These are phyloP conservation scores for Scolopax bukidnonensis DNA, from an alignment of 2,797 vertebrate genomes.

Conservation along the genomic window DNA sequence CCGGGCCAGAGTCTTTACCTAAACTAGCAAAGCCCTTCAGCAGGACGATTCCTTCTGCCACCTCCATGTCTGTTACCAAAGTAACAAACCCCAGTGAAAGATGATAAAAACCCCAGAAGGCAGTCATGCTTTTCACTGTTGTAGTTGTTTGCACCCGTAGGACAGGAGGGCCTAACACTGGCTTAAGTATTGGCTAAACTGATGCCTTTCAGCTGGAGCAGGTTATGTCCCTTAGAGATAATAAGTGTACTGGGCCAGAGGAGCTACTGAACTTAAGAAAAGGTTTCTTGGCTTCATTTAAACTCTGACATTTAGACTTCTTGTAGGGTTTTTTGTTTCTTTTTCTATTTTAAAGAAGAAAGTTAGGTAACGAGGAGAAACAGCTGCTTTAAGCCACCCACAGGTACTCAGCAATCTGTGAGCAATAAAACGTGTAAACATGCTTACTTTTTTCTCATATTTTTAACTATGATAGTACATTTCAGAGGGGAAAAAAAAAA, in stretches of 20 bases:
- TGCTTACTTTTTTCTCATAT: background rate
- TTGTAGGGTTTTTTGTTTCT: background rate
- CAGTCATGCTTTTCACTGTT: background rate
- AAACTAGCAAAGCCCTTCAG: background rate
- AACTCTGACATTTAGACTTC: constrained; percentile 5
- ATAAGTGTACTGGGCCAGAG: background rate
- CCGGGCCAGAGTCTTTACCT: background rate
- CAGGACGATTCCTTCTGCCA: background rate
- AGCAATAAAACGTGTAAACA: background rate
- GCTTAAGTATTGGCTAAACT: background rate
- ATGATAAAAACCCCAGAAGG: background rate
- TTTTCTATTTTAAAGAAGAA: background rate
- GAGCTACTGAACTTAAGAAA: background rate
- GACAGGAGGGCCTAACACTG: background rate
- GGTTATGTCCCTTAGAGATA: background rate
- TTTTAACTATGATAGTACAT: constrained; percentile 12
- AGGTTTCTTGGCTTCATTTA: constrained; percentile 11
- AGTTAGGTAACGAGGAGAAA: background rate
- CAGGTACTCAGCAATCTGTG: constrained; percentile 24
- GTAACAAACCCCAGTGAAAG: background rate
- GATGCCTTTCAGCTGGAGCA: background rate
- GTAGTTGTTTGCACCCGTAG: background rate
- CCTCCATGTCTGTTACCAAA: background rate
- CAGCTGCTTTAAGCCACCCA: constrained; percentile 35
- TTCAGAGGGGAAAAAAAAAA: background rate